Evolutionary conservation across 2,113 vertebrate genomes (phyloP), one percentile per base, ranked within the genome.

Genomic region (Salvelinus alpinus): DNA sequence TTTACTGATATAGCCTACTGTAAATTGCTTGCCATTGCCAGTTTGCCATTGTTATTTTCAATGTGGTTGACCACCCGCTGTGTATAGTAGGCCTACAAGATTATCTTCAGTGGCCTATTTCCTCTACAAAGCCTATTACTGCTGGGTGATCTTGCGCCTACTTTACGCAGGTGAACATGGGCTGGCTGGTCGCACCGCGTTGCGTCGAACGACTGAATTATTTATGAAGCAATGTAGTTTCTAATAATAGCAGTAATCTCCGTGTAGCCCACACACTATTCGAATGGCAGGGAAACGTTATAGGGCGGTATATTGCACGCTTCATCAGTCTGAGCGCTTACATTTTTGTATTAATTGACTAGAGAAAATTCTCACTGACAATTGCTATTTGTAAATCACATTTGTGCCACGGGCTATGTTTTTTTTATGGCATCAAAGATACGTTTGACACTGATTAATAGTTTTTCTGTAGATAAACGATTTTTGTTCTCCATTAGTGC

Each of bases 241-340:
- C 69, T 77, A 79, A 66, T 54, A 70, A 79, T 77, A 77, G 78
- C 64, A 11, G 12, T 18, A 18, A 54, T 54, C 51, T 18, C 12
- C 18, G 18, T 47, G 59, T 67, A 65, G 71, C 59, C 5, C 3
- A 11, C 13, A n/a, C n/a, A 64, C 59, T 62, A n/a, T 9, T 11
- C 59, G 60, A 13, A 16, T 24, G 60, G 44, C 64, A 73, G 7
- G 20, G 51, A 18, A 16, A 18, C 51, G 51, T 3, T 5, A 18
- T 14, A 5, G 51, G 51, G 51, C 51, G 51, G 14, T 18, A 54
- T 54, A 14, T 54, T 44, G 38, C 11, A 44, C 9, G 38, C 38
- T 44, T 44, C 9, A 38, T 38, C 34, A 44, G 38, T 44, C 38
- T 44, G 38, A 44, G 11, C 9, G 16, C 3, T 18, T 54, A 18